Evolutionary conservation across 1,140 invertebrate species (phyloP).

Genomic region (Zeugodacus cucurbitae): DNA sequence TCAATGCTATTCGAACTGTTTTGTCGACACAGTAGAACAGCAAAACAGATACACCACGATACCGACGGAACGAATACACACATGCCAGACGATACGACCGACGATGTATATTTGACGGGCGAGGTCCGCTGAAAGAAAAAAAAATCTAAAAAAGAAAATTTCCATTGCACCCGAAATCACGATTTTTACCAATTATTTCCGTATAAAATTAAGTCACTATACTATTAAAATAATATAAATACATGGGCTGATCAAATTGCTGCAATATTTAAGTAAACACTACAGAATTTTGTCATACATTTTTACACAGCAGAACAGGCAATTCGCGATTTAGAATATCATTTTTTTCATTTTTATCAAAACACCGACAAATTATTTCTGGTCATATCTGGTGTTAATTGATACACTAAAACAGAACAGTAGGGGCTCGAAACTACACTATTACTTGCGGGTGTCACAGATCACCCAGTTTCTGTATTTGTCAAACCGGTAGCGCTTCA

Average conservation of each 20-base stretch:
- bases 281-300: background rate
- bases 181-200: background rate
- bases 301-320: background rate
- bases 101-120: slow-evolving; percentile 44
- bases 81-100: background rate
- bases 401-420: background rate
- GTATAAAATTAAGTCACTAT: background rate
- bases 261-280: background rate
- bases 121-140: slow-evolving; percentile 43
- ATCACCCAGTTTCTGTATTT: background rate
- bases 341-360: background rate
- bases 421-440: background rate
- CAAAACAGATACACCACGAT: background rate
- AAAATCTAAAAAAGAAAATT: slow-evolving; percentile 21
- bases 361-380: background rate
- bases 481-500: background rate
- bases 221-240: background rate
- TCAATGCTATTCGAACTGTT: background rate
- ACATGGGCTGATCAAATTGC: background rate
- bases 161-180: slow-evolving; percentile 10
- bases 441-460: background rate
- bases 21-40: background rate
- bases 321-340: background rate
- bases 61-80: slow-evolving; percentile 17
- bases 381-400: background rate